Evolutionary conservation across 2,113 vertebrate genomes (phyloP).

Genomic region (Phylloscopus whistleri): DNA sequence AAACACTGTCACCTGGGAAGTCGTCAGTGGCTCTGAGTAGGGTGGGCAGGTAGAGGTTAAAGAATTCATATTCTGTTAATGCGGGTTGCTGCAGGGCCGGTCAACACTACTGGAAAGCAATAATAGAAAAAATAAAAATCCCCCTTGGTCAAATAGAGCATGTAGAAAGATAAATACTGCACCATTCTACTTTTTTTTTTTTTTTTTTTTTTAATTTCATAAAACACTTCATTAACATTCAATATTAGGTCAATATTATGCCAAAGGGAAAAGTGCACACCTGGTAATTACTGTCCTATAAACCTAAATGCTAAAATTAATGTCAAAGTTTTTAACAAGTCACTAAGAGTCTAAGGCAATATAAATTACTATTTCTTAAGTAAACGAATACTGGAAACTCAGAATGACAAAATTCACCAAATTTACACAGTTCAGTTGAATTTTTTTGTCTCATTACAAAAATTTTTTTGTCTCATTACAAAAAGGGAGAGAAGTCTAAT

Average conservation of each 20-base stretch:
- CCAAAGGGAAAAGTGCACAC: slow-evolving; percentile 5
- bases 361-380: background rate
- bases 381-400: background rate
- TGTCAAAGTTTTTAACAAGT: background rate
- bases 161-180: background rate
- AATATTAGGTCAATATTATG: slow-evolving; percentile 32
- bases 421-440: background rate
- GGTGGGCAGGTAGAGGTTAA: background rate
- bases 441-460: background rate
- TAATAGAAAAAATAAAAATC: background rate
- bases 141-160: background rate
- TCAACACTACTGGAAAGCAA: background rate
- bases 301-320: slow-evolving; percentile 45
- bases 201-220: background rate
- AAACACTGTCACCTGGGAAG: background rate
- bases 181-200: background rate
- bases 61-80: background rate
- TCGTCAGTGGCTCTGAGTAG: background rate
- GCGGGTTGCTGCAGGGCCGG: background rate
- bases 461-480: background rate
- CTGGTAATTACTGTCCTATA: slow-evolving; percentile 42
- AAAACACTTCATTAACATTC: background rate
- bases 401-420: background rate
- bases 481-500: background rate
- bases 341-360: background rate